Conservation (phyloP, 2,888 invertebrate genomes). For the Agriotes lineatus region DNA sequence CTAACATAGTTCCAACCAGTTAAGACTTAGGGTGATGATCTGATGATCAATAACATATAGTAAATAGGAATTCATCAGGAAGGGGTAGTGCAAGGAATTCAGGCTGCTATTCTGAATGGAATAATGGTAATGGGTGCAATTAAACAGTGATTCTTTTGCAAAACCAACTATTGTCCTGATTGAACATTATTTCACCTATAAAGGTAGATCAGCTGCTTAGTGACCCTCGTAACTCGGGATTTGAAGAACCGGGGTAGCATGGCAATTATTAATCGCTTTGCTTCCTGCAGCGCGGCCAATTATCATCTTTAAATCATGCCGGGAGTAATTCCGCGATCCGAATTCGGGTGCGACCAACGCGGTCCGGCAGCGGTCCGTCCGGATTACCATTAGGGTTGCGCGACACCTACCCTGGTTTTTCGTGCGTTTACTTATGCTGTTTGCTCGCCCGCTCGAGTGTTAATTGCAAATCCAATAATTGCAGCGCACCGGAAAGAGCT, state of each 20-base stretch:
- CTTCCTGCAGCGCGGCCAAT: slow-evolving; percentile 27
- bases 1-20: too few relatives aligned
- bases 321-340: slow-evolving; percentile 20
- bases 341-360: background rate
- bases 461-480: slow-evolving; percentile 42
- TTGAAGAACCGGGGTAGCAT: slow-evolving; percentile 4
- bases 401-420: slow-evolving; percentile 34
- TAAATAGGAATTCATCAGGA: too few relatives aligned
- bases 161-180: too few relatives aligned
- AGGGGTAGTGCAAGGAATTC: too few relatives aligned
- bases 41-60: too few relatives aligned
- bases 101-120: too few relatives aligned
- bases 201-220: too few relatives aligned
- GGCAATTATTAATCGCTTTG: slow-evolving; percentile 31
- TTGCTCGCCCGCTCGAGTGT: slow-evolving; percentile 33
- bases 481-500: slow-evolving; percentile 18
- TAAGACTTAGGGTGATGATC: too few relatives aligned
- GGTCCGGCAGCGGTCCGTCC: slow-evolving; percentile 9
- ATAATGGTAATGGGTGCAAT: too few relatives aligned
- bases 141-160: too few relatives aligned
- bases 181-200: too few relatives aligned
- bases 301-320: slow-evolving; percentile 35
- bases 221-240: too few relatives aligned
- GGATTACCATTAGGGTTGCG: slow-evolving; percentile 27
- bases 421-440: slow-evolving; percentile 37